phyloP scores from a whole-genome alignment of 2,113 vertebrate species.

The Atrichornis clamosus region DNA sequence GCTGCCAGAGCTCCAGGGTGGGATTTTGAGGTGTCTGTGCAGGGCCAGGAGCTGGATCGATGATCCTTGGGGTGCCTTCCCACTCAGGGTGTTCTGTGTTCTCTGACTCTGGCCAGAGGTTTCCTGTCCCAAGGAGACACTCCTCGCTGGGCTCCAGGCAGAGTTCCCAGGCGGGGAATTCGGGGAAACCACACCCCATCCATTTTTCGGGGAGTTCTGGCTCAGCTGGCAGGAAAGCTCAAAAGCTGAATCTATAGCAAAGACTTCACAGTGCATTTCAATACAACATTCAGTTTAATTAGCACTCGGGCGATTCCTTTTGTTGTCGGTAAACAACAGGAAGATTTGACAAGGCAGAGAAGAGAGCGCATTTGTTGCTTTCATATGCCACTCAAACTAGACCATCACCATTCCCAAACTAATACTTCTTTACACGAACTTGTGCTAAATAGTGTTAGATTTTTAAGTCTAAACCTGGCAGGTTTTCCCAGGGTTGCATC shows the following conservation, averaged over 20 bases:
- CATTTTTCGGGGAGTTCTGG: neutral
- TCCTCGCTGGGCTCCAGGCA: neutral
- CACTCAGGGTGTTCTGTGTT: rapidly evolving
- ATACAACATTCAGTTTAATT: constrained; percentile 37
- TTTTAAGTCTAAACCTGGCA: constrained; percentile 61
- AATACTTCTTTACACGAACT: constrained; percentile 53
- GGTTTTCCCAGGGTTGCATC: constrained; percentile 77
- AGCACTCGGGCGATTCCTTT: constrained; percentile 56
- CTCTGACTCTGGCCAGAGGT: rapidly evolving
- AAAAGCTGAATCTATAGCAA: neutral
- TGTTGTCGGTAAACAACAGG: constrained; percentile 36
- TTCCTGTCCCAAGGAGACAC: neutral
- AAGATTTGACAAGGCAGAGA: constrained; percentile 40
- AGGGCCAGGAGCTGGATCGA: rapidly evolving
- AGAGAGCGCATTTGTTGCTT: constrained; percentile 10
- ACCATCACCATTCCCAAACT: constrained; percentile 62
- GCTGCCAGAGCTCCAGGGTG: neutral
- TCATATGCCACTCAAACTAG: constrained; percentile 63
- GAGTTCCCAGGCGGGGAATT: neutral
- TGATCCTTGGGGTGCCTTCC: rapidly evolving
- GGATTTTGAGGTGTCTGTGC: neutral
- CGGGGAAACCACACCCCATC: neutral
- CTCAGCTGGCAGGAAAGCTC: neutral
- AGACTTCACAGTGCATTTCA: neutral
- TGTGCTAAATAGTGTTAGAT: constrained; percentile 72